Conservation (phyloP, 2,888 invertebrate species). For the Brenthis daphne region DNA sequence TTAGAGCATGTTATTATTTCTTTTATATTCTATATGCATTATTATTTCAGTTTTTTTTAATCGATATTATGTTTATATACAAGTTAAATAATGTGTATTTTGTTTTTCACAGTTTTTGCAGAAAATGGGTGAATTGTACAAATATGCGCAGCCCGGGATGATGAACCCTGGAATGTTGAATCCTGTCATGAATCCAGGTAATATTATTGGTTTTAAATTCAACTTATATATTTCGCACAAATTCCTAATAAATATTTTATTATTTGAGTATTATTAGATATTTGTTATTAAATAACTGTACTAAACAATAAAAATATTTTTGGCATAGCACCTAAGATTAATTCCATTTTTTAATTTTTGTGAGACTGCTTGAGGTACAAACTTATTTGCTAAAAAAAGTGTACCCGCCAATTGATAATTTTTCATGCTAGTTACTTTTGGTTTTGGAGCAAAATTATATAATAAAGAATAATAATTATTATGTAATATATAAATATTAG, state of each 20-base stretch:
- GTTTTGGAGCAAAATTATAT: too few species aligned
- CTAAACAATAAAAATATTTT: too few species aligned
- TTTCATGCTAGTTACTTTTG: too few species aligned
- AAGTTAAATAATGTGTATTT: background rate
- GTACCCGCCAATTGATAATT: too few species aligned
- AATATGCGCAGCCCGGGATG: conserved; percentile 67
- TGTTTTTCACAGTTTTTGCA: conserved; percentile 65
- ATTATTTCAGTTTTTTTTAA: conserved; percentile 15
- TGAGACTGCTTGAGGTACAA: too few species aligned
- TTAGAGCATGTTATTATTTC: conserved; percentile 43
- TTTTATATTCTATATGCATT: conserved; percentile 21
- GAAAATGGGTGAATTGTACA: conserved; percentile 73
- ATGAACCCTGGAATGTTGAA: conserved; percentile 73
- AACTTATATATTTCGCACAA: background rate
- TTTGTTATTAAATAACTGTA: too few species aligned
- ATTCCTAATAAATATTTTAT: background rate
- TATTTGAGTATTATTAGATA: too few species aligned
- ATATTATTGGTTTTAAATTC: conserved; percentile 2
- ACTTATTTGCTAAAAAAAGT: too few species aligned
- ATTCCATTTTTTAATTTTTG: too few species aligned
- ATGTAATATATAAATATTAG: too few species aligned
- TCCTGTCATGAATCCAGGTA: conserved; percentile 68
- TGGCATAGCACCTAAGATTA: too few species aligned
- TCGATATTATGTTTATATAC: background rate
- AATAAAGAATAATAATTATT: too few species aligned